Conservation (phyloP, 2,888 invertebrate genomes). For the Steromphala cineraria region DNA sequence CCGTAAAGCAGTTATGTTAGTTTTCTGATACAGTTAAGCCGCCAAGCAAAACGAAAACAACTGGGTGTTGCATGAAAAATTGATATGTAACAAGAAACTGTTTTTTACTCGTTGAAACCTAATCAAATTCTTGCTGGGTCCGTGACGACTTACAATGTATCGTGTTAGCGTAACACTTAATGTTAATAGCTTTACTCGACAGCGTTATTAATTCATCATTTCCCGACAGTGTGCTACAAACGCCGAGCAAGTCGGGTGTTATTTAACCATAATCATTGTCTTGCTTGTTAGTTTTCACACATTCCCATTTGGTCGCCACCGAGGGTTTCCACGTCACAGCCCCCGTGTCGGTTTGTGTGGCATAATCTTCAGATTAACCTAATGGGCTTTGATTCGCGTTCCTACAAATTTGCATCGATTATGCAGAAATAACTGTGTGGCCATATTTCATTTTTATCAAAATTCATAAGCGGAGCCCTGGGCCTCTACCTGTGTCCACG, state of each 20-base stretch:
- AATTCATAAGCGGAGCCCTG: neutral
- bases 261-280: neutral
- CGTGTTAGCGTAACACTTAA: neutral
- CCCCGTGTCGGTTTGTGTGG: neutral
- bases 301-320: neutral
- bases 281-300: neutral
- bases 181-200: neutral
- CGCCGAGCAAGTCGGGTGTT: neutral
- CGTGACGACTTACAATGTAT: neutral
- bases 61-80: too few relatives aligned
- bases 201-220: neutral
- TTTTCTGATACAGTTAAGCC: too few relatives aligned
- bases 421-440: neutral
- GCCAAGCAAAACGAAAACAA: too few relatives aligned
- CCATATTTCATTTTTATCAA: neutral
- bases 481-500: neutral
- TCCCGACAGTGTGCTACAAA: neutral
- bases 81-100: too few relatives aligned
- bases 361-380: neutral
- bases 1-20: too few relatives aligned
- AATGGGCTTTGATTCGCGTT: neutral
- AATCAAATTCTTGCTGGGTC: neutral
- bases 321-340: neutral
- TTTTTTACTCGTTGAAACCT: neutral
- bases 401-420: neutral